Conservation (phyloP, 2,888 invertebrate species). For the Antheraea yamamai region DNA sequence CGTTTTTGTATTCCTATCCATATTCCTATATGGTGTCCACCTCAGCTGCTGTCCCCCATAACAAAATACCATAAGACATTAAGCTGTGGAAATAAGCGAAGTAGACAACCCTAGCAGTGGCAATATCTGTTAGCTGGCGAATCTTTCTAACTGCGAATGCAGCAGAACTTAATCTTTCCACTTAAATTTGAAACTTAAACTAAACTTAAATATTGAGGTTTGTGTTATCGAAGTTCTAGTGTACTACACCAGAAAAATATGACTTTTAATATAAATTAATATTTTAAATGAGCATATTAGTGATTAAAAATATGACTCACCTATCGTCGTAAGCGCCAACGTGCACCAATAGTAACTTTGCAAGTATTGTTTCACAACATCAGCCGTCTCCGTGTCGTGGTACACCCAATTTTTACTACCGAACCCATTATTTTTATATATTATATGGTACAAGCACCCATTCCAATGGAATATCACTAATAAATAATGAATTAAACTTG, state of each 20-base stretch:
- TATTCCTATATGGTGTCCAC: too few species aligned
- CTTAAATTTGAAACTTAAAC: too few species aligned
- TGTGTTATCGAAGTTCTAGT: too few species aligned
- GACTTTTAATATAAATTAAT: background rate
- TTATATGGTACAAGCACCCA: constrained; percentile 98
- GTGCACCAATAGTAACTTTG: constrained; percentile 99
- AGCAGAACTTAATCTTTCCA: too few species aligned
- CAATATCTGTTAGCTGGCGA: too few species aligned
- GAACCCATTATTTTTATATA: constrained; percentile 97
- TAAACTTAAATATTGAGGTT: too few species aligned
- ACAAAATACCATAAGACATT: too few species aligned
- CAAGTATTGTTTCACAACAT: constrained; percentile 96
- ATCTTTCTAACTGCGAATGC: too few species aligned
- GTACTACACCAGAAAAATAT: background rate
- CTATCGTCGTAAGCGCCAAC: constrained; percentile 96
- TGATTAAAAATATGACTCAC: constrained; percentile 68
- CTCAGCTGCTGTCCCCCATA: too few species aligned
- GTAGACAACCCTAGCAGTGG: too few species aligned
- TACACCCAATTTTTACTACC: constrained; percentile 96
- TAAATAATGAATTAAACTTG: constrained; percentile 96
- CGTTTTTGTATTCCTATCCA: too few species aligned
- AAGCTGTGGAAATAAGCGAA: too few species aligned
- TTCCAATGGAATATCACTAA: constrained; percentile 99
- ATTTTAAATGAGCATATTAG: background rate
- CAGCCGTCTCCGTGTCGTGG: constrained; percentile 91